Conservation (phyloP, 1,140 invertebrate species). For the Alviniconcha marisindica region DNA sequence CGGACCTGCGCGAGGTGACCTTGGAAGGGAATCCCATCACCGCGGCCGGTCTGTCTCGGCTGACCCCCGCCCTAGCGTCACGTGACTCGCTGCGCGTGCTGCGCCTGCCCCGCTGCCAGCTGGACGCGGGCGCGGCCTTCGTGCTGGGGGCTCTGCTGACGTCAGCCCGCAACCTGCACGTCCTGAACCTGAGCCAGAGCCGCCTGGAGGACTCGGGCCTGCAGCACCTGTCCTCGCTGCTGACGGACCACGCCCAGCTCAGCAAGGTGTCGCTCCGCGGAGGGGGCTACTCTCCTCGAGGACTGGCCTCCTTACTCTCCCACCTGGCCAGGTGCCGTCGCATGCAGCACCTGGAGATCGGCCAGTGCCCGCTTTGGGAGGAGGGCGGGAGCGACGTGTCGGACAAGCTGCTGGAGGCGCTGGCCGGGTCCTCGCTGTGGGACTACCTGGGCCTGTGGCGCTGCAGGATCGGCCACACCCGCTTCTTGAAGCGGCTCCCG, state of each 20-base stretch:
- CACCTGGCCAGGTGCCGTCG: not conserved
- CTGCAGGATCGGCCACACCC: slow-evolving; percentile 18
- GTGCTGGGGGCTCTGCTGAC: slow-evolving; percentile 27
- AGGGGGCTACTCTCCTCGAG: slow-evolving; percentile 18
- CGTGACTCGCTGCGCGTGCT: slow-evolving; percentile 17
- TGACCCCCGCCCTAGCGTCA: slow-evolving; percentile 15
- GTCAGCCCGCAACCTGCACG: slow-evolving; percentile 15
- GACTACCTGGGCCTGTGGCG: slow-evolving; percentile 31
- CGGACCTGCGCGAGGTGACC: slow-evolving; percentile 27
- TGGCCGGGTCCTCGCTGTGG: not conserved
- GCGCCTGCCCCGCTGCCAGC: slow-evolving; percentile 19
- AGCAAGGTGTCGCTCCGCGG: slow-evolving; percentile 21
- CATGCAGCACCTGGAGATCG: slow-evolving; percentile 31
- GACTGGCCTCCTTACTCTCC: slow-evolving; percentile 7
- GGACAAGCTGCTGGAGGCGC: not conserved
- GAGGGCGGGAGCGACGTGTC: not conserved
- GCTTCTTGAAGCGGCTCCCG: not conserved
- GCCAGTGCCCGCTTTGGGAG: slow-evolving; percentile 21
- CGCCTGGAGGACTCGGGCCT: slow-evolving; percentile 24
- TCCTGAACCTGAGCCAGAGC: slow-evolving; percentile 29
- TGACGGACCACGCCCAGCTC: not conserved
- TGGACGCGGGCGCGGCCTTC: slow-evolving; percentile 24
- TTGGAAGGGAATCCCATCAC: slow-evolving; percentile 17
- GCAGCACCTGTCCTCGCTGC: not conserved
- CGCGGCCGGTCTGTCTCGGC: slow-evolving; percentile 7